Conservation (phyloP, 2,797 vertebrate genomes). For the Columba guinea region DNA sequence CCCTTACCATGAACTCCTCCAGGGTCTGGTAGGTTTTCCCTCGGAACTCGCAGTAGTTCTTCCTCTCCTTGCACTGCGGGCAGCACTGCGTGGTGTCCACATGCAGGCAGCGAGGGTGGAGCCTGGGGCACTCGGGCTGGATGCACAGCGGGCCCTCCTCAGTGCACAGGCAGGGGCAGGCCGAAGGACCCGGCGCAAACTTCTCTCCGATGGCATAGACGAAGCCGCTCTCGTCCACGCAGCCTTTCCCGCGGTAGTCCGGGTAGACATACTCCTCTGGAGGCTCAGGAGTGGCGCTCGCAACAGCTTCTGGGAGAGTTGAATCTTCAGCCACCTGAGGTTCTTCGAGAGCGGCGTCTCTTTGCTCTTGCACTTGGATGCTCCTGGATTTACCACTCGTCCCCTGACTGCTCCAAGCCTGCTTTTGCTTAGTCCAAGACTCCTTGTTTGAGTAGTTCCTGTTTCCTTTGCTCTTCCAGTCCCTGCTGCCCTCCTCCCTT, state of each 20-base stretch:
- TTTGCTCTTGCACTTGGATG: conserved; percentile 76
- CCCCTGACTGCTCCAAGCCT: conserved; percentile 78
- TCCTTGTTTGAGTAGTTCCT: conserved; percentile 78
- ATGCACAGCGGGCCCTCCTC: conserved; percentile 96
- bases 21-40: conserved; percentile 92
- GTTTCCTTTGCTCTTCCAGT: conserved; percentile 80
- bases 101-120: conserved; percentile 94
- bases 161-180: conserved; percentile 97
- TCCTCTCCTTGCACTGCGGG: conserved; percentile 95
- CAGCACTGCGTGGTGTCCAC: conserved; percentile 98
- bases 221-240: conserved; percentile 98
- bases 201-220: conserved; percentile 96
- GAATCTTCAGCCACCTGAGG: conserved; percentile 67
- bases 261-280: conserved; percentile 95
- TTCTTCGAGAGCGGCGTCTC: conserved; percentile 78
- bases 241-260: conserved; percentile 97
- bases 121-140: conserved; percentile 93
- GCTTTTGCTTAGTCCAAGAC: conserved; percentile 76
- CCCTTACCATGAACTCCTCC: conserved; percentile 97
- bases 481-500: conserved; percentile 75
- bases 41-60: conserved; percentile 96
- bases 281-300: conserved; percentile 81
- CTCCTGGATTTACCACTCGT: conserved; percentile 75
- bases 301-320: conserved; percentile 78
- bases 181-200: conserved; percentile 94